Base-by-base conservation (phyloP, 2,888 invertebrate species). In the Asteroscopus sphinx region DNA sequence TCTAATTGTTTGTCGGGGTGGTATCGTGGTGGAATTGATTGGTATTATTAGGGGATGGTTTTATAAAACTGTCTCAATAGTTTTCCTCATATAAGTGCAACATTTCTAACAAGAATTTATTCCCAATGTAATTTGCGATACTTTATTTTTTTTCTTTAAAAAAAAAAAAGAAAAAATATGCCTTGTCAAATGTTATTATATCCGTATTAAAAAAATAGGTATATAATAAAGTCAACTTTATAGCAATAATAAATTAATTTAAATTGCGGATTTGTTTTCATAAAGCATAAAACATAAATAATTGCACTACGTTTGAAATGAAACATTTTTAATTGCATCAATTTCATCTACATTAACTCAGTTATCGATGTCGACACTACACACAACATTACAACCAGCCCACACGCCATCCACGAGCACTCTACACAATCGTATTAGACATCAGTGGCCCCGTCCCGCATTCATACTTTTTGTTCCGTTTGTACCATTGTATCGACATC, bases 361-460 rank as follows among this genome's bases (percentile, higher is more conserved):
- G 11, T 15, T 47, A 68, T 68, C 55, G 65, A 76, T 70, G 65
- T 79, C 77, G 72, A 74, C 41, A 63, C 12, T 30, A 6, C 15
- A 7, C n/a, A 17, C 5, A 49, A 16, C 36, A 30, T 33, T 17
- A 5, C 1, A 8, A 16, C n/a, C 16, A 63, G 51, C 77, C 72
- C 74, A 81, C 73, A 80, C 82, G 73, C 82, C 82, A 83, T 82
- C 78, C 73, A 83, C 79, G 83, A 85, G 82, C 83, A 81, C 85
- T 87, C 82, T 77, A 80, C 78, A 83, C 87, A 89, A 90, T 88
- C 87, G 85, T 86, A 88, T 91, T 88, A 89, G 83, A 88, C 87
- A 88, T 86, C 83, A 88, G 87, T 80, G 81, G 16, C 5, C 45
- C n/a, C n/a, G n/a, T 45, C 16, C 12, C 9, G 13, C 40, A 49